Evolutionary conservation across 2,888 invertebrate genomes (phyloP), one percentile per base, ranked within the genome.

Genomic region (Teleiodes luculella): DNA sequence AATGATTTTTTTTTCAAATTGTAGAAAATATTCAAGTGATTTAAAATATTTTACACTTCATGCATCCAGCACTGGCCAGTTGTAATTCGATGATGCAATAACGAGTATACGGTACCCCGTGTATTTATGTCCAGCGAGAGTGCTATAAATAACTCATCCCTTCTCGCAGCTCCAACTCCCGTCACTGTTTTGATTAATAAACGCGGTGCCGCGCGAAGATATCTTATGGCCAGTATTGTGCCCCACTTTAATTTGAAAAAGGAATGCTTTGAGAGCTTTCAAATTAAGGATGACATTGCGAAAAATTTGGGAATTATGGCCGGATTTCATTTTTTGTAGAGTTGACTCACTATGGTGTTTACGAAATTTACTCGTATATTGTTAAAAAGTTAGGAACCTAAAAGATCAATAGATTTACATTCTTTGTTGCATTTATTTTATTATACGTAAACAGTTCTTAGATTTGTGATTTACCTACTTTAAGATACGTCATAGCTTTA

Each of bases 81-180:
- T 61, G 65, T 61, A 68, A 68, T 67, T 65, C 70, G 69, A 66
- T 80, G 78, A 78, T 76, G 74, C 74, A 75, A 78, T 74, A 76
- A 52, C 69, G 65, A 70, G 70, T 74, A 78, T 70, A 78, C 84
- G 83, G 85, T 80, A 83, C 74, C 56, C 55, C 52, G 48, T 67
- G 65, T 83, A 83, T 86, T 84, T 84, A 85, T 80, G 69, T 67
- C 73, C 71, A 69, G 61, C 68, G 70, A 67, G 67, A 69, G 47
- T 58, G 60, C 65, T 63, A 78, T 77, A 78, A 78, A 76, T 80
- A 80, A 70, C 61, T 58, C 68, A 76, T 72, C 74, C 70, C 75
- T 76, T 69, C 63, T 77, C 43, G 45, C 37, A 46, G 55, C 55
- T 55, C 51, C 46, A 59, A 64, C 73, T 67, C 70, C 64, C 71